Conservation (phyloP, 2,113 vertebrate species). For the Charina bottae region DNA sequence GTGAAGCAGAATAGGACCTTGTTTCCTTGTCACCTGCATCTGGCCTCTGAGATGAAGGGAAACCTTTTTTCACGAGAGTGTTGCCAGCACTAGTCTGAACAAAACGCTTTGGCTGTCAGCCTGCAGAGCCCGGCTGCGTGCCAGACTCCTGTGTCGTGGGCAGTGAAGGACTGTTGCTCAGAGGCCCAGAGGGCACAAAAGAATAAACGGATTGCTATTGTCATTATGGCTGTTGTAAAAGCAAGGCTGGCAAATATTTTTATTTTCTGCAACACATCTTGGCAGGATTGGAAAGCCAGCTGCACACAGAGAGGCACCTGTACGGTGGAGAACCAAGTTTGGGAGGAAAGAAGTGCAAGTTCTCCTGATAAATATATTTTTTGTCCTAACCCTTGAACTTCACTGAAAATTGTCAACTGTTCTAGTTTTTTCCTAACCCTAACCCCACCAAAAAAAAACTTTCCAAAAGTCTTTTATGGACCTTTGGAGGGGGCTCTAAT, state of each 20-base stretch:
- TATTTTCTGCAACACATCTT: constrained; percentile 59
- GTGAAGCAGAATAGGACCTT: constrained; percentile 29
- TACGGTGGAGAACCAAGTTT: constrained; percentile 44
- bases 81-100: constrained; percentile 40
- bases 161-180: constrained; percentile 37
- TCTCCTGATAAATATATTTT: background rate
- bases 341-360: constrained; percentile 10
- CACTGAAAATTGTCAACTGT: constrained; percentile 34
- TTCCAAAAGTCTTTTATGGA: background rate
- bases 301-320: constrained; percentile 46
- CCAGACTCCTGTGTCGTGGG: constrained; percentile 53
- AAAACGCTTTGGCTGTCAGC: constrained; percentile 59
- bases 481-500: background rate
- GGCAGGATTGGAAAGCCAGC: constrained; percentile 47
- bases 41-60: constrained; percentile 46
- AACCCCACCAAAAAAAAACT: background rate
- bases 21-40: constrained; percentile 37
- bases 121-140: constrained; percentile 15
- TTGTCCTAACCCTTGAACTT: background rate
- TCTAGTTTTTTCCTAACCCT: constrained; percentile 22
- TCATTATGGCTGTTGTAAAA: constrained; percentile 46
- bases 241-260: constrained; percentile 66
- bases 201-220: constrained; percentile 49
- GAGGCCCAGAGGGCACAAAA: constrained; percentile 42
- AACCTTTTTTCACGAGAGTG: constrained; percentile 55